Base-by-base conservation (phyloP, 2,888 invertebrate genomes). In the Galerucella calmariensis region DNA sequence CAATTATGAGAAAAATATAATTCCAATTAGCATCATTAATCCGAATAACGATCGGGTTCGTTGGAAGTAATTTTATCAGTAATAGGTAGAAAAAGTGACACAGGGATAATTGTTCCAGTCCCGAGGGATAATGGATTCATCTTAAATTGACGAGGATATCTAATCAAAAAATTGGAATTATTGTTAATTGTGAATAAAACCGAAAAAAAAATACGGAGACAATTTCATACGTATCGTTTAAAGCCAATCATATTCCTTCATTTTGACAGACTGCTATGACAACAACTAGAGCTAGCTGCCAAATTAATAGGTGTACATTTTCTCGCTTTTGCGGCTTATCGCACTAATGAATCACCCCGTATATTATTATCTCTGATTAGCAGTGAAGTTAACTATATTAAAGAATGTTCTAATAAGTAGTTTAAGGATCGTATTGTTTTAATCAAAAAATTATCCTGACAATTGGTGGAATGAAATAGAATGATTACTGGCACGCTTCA, bases 401-500 rank as follows among this genome's bases (percentile, higher is more conserved):
- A 46, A 65, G 44, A 66, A 67, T 51, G 69, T 69, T 59, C 72
- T 63, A 63, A 56, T 56, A 16, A 56, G 66, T 67, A 61, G 70
- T 73, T 67, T 73, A 70, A 67, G 69, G 66, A 35, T 56, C 44
- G 16, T 46, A 10, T 61, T 51, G 72, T 69, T 72, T 74, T 69
- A 59, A 72, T 77, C 61, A 69, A 69, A 73, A 75, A 75, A 75
- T 76, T 76, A 74, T 74, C 58, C 67, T 58, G 48, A 67, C 73
- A 74, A 76, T 76, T 76, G 69, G 61, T 65, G 67, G 63, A 77
- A 75, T 77, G 59, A 66, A 75, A 69, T 46, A 12, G 46, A 44
- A 65, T 65, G 48, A 69, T 69, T 69, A 61, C 41, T 71, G 77
- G 77, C 77, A 77, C 77, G 75, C 77, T 75, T 77, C 77, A 62